Evolutionary conservation across 2,797 vertebrate genomes (phyloP), one percentile per base, ranked within the genome.

Genomic region (Siniperca undulata): DNA sequence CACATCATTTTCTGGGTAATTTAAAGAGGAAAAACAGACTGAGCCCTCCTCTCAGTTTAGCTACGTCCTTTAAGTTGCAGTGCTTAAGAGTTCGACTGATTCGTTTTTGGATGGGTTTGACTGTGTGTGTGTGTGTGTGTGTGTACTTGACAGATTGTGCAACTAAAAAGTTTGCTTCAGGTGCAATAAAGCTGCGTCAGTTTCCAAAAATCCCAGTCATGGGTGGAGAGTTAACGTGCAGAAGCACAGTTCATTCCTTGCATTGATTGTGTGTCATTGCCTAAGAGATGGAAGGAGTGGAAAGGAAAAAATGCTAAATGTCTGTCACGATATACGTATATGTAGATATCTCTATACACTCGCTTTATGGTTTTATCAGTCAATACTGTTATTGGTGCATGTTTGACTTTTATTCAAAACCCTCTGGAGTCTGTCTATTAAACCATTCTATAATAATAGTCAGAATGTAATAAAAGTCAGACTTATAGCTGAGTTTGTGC

Each of bases 1-100:
- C 82, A 75, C 80, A 82, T 88, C 58, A 83, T 93, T 94, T 93
- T 94, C 86, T 93, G 90, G 86, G 58, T 84, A 81, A 93, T 93
- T 94, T 91, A 75, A 85, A 81, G 81, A 79, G 69, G 65, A 58
- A 84, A 91, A 86, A 87, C 59, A 87, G 61, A 62, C 60, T 12
- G 8, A 80, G 40, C 11, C 60, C 9, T 82, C 56, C 67, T n/a
- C 46, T 74, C 24, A 46, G 80, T 85, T 80, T 73, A 82, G 53
- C 55, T 27, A 3, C 0, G 3, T 73, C 72, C 5, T 74, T 80
- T 64, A 13, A 71, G 24, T 71, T 56, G 20, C 40, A 76, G 71
- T 9, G 13, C 22, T 72, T 73, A 20, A 42, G 44, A 60, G 38
- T 55, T 75, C 17, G 30, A 27, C 34, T 56, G 55, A 60, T 83